Conservation (phyloP, 2,797 vertebrate genomes). For the Brotogeris chrysoptera region DNA sequence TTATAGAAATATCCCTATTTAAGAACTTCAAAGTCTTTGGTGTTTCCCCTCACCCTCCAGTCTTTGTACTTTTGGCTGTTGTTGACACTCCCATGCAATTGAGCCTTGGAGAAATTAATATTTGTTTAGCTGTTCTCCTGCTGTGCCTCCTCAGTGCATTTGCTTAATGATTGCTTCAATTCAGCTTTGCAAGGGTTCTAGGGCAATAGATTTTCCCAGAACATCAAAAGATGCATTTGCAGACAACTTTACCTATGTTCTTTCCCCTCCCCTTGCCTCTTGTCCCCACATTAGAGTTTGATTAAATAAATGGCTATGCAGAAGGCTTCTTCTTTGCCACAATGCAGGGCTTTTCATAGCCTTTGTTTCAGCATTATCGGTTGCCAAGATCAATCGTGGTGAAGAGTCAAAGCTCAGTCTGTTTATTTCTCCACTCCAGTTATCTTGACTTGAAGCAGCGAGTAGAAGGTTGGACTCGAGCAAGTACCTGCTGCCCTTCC, state of each 20-base stretch:
- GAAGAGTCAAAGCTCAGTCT: background rate
- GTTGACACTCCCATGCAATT: constrained; percentile 1
- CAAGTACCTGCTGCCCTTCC: background rate
- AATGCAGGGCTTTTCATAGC: background rate
- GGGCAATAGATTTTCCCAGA: constrained; percentile 6
- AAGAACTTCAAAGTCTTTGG: constrained; percentile 15
- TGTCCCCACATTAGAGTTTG: background rate
- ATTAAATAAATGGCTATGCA: background rate
- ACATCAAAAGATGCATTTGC: background rate
- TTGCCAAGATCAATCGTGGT: background rate
- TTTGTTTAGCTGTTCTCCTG: constrained; percentile 64
- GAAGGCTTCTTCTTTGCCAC: background rate
- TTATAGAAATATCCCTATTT: constrained; percentile 23
- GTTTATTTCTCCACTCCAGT: background rate
- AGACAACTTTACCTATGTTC: background rate
- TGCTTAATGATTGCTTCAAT: constrained; percentile 53
- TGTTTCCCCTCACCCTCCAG: background rate
- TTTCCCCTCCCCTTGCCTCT: rapidly evolving
- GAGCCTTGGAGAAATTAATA: constrained; percentile 63
- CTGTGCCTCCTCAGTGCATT: constrained; percentile 47
- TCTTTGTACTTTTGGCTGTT: background rate
- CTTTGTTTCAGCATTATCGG: background rate
- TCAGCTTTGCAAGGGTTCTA: constrained; percentile 19
- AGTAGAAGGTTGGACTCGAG: background rate
- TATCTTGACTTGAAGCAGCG: background rate